A percentile compares a stretch with the other conserved stretches of the same genome.
phyloP scores from a whole-genome alignment of 2,113 vertebrate species.

The Epinephelus lanceolatus region DNA sequence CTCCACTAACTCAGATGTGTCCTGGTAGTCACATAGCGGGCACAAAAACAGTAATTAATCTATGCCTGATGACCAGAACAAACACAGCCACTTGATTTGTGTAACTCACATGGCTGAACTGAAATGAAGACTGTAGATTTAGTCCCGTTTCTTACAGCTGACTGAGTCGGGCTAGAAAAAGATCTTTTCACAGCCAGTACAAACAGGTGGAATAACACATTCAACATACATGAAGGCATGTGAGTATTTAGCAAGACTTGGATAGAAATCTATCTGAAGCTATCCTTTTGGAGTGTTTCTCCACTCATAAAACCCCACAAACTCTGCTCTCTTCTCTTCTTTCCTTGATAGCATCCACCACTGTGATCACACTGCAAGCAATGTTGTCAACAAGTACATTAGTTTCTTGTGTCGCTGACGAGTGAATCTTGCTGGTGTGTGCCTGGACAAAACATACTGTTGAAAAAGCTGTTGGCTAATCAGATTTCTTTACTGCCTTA shows the following conservation, averaged over 20 bases:
- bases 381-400: neutral
- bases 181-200: neutral
- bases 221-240: neutral
- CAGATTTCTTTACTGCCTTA: neutral
- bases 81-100: neutral
- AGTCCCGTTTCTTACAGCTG: neutral
- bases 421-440: neutral
- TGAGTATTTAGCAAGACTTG: neutral
- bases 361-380: neutral
- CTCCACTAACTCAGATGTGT: neutral
- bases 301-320: neutral
- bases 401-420: neutral
- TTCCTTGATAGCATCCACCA: too few relatives aligned
- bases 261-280: neutral
- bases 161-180: neutral
- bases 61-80: too few relatives aligned
- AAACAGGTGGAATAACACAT: neutral
- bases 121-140: neutral
- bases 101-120: neutral
- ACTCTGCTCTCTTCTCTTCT: neutral
- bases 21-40: neutral
- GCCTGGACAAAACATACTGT: too few relatives aligned
- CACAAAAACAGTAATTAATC: neutral
- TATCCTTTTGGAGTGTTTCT: neutral
- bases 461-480: neutral